Conservation (phyloP, 2,113 vertebrate species). For the Centropristis striata region DNA sequence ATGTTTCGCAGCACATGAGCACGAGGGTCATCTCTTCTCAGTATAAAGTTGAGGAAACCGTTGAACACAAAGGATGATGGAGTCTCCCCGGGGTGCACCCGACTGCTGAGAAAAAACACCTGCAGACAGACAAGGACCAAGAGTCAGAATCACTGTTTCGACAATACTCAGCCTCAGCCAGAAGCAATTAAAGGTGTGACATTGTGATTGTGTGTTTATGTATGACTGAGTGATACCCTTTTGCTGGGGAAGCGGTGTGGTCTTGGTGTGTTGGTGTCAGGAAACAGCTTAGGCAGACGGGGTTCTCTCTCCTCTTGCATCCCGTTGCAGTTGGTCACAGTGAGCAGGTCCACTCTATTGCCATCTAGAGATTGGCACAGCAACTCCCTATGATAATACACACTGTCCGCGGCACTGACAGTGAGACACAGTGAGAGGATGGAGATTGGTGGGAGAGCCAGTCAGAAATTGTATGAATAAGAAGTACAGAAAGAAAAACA, state of each 20-base stretch:
- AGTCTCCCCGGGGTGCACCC: conserved; percentile 97
- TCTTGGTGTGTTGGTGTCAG: conserved; percentile 89
- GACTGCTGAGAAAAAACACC: conserved; percentile 98
- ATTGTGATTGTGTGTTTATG: not conserved
- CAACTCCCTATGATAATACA: conserved; percentile 96
- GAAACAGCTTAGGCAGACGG: conserved; percentile 94
- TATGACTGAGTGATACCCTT: conserved; percentile 80
- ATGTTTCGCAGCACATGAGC: conserved; percentile 91
- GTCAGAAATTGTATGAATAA: not conserved
- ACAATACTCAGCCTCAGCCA: not conserved
- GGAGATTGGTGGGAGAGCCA: not conserved
- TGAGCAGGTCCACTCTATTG: conserved; percentile 94
- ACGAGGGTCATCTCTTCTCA: conserved; percentile 93
- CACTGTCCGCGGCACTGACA: conserved; percentile 85
- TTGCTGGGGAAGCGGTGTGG: conserved; percentile 90
- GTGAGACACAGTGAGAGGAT: not conserved
- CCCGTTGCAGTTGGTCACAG: conserved; percentile 93
- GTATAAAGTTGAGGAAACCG: conserved; percentile 96
- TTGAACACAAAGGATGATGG: conserved; percentile 98
- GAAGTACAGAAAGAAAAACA: not conserved
- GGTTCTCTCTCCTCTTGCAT: conserved; percentile 93
- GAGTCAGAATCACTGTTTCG: not conserved
- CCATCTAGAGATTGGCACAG: conserved; percentile 95
- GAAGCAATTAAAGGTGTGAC: not conserved
- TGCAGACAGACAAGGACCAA: conserved; percentile 49